These are phyloP conservation scores for Sterrhoptilus dennistouni DNA, from an alignment of 2,113 vertebrate species.

Conservation along the genomic window DNA sequence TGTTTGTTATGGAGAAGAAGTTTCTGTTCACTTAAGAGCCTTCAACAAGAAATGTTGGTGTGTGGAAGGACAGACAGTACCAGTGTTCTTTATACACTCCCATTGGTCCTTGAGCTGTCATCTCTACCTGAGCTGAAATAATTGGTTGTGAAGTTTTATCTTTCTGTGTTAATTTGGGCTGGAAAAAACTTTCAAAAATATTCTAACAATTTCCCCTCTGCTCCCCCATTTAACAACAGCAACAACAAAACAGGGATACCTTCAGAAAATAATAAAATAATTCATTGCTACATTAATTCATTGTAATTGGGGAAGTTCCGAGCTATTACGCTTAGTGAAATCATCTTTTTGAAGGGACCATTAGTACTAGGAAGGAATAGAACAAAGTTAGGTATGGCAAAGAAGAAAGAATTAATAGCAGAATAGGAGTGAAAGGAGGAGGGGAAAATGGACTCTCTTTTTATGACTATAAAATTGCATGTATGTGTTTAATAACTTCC, in stretches of 20 bases:
- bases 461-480: neutral
- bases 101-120: neutral
- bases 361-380: neutral
- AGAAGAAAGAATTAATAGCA: neutral
- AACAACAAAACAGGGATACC: neutral
- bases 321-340: neutral
- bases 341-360: neutral
- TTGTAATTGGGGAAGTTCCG: neutral
- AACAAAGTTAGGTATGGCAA: neutral
- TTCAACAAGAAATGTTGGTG: neutral
- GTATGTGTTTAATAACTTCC: neutral
- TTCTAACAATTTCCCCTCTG: rapidly evolving
- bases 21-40: neutral
- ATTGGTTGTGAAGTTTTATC: rapidly evolving
- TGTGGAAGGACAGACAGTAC: neutral
- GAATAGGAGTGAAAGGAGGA: neutral
- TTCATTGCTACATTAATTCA: neutral
- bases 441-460: rapidly evolving
- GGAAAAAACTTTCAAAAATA: neutral
- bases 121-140: neutral
- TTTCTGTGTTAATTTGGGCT: neutral
- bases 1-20: neutral
- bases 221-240: neutral
- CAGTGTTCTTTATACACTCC: rapidly evolving
- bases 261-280: neutral